A percentile compares a stretch with the other conserved stretches of the same genome.
Conservation (phyloP, 2,113 vertebrate species). For the Mesoclemmys tuberculata region DNA sequence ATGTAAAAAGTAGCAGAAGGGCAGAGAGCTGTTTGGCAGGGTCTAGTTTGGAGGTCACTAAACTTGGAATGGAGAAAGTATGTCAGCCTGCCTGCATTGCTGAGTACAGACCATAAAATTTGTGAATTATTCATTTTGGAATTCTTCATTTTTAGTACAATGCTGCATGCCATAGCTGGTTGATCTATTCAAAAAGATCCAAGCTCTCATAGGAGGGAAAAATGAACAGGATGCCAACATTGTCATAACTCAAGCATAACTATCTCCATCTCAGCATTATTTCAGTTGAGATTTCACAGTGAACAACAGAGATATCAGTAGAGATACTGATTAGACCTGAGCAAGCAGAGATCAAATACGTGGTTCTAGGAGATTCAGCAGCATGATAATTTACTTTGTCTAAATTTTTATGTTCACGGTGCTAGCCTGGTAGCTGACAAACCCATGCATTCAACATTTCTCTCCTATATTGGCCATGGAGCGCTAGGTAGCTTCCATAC, state of each 20-base stretch:
- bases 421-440: neutral
- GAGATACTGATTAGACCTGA: neutral
- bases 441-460: neutral
- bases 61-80: neutral
- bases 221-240: neutral
- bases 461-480: neutral
- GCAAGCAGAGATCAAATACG: neutral
- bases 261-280: neutral
- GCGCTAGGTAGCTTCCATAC: neutral
- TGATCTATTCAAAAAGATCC: neutral
- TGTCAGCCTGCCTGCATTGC: neutral
- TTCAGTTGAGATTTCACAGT: neutral
- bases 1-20: neutral
- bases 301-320: neutral
- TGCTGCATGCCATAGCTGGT: neutral
- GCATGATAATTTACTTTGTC: neutral
- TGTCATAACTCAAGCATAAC: neutral
- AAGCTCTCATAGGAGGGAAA: neutral
- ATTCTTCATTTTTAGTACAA: neutral
- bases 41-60: neutral
- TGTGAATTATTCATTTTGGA: neutral
- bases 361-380: neutral
- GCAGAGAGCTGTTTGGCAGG: neutral
- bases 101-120: neutral
- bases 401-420: neutral